These are phyloP conservation scores for Nemoura dubitans DNA, from an alignment of 2,888 invertebrate genomes.

Conservation along the genomic window DNA sequence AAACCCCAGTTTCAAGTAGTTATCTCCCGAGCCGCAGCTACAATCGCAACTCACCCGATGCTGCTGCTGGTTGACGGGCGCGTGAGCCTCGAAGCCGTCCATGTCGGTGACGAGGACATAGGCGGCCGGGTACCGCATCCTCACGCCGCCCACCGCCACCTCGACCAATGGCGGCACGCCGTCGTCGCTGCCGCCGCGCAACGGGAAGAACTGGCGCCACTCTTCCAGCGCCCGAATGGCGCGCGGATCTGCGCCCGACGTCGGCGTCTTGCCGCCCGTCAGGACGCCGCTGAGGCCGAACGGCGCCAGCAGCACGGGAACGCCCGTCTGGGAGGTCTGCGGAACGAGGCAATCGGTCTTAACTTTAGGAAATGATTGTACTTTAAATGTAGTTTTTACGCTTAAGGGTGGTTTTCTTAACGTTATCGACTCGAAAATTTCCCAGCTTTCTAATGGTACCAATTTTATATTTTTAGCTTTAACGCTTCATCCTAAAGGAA, in stretches of 20 bases:
- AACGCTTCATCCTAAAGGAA: no score
- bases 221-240: slow-evolving; percentile 86
- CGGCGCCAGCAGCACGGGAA: slow-evolving; percentile 91
- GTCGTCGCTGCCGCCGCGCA: slow-evolving; percentile 67
- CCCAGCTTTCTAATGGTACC: no score
- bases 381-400: no score
- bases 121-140: slow-evolving; percentile 95
- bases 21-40: no score
- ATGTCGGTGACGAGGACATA: slow-evolving; percentile 92
- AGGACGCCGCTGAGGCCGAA: slow-evolving; percentile 92
- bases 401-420: no score
- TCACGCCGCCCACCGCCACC: slow-evolving; percentile 82
- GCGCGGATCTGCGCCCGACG: slow-evolving; percentile 65
- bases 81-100: slow-evolving; percentile 68
- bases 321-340: slow-evolving; percentile 47
- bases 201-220: slow-evolving; percentile 95
- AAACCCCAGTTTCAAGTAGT: no score
- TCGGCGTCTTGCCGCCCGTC: slow-evolving; percentile 70
- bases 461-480: no score
- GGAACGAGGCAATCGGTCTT: background rate
- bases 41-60: no score
- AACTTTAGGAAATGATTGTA: no score
- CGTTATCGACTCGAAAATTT: no score
- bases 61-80: background rate
- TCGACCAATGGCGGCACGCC: slow-evolving; percentile 70